Conservation (phyloP, 30 jellyfish, hydroid and myxozoan genomes). For the Euphysa ruthae region DNA sequence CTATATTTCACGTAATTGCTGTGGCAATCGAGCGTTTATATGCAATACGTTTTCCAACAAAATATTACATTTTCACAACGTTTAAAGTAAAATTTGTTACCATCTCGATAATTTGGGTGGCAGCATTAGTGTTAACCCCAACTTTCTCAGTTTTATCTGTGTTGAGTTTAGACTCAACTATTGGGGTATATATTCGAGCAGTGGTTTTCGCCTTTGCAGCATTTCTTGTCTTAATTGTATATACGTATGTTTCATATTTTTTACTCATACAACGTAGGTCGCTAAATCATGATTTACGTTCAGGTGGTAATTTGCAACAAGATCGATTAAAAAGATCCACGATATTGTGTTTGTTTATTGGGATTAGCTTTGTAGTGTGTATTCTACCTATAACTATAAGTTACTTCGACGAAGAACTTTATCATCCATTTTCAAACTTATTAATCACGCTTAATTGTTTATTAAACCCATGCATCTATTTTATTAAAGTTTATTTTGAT, state of each 20-base stretch:
- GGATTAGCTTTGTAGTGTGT: conserved; percentile 31
- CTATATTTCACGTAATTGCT: conserved; percentile 32
- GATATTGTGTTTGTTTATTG: conserved; percentile 20
- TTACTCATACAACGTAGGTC: conserved; percentile 12
- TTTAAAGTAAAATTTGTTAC: conserved; percentile 19
- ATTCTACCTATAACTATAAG: conserved; percentile 17
- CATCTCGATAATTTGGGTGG: conserved; percentile 11
- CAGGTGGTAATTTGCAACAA: conserved; percentile 18
- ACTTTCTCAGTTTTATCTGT: conserved; percentile 14
- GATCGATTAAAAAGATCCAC: conserved; percentile 21
- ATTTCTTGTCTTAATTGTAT: conserved; percentile 1
- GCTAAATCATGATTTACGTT: conserved; percentile 14
- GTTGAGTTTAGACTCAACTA: background rate
- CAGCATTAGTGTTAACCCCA: conserved; percentile 12
- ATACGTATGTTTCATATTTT: background rate
- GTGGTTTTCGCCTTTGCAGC: conserved; percentile 12
- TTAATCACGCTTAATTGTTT: conserved; percentile 22
- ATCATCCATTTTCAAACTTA: conserved; percentile 16
- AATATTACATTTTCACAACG: conserved; percentile 27
- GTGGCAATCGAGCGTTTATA: conserved; percentile 29
- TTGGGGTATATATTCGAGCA: conserved; percentile 22
- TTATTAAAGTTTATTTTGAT: conserved; percentile 18
- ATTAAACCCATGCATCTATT: conserved; percentile 31
- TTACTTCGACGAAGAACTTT: conserved; percentile 14
- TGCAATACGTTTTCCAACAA: conserved; percentile 30